Conservation (phyloP, 2,888 invertebrate genomes). For the Ceraclea dissimilis region DNA sequence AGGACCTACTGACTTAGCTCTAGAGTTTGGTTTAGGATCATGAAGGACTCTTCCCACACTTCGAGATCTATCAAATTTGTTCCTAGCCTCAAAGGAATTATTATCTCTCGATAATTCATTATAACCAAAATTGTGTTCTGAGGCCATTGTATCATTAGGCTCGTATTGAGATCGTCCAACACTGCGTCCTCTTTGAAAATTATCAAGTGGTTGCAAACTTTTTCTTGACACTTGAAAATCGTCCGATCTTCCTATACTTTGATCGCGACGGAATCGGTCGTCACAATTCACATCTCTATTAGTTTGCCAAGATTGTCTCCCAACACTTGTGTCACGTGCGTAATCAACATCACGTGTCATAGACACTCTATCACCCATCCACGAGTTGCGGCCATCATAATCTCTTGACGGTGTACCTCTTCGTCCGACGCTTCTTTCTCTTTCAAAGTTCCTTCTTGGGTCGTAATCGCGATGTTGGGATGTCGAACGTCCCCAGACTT, state of each 20-base stretch:
- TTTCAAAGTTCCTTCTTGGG: not conserved
- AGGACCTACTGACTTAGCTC: not conserved
- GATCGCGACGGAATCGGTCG: not conserved
- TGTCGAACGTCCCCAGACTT: not conserved
- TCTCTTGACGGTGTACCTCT: not conserved
- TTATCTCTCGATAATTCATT: not conserved
- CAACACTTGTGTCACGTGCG: conserved; percentile 1
- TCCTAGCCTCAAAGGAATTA: not conserved
- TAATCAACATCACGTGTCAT: not conserved
- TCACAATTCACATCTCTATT: not conserved
- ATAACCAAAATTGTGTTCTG: not conserved
- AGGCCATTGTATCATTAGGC: not conserved
- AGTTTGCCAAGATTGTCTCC: not conserved
- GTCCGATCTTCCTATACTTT: not conserved
- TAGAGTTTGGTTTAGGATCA: not conserved
- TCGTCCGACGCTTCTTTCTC: not conserved
- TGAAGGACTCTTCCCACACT: not conserved
- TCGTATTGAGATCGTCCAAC: conserved; percentile 3
- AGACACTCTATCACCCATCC: not conserved
- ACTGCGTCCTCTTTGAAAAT: conserved; percentile 8
- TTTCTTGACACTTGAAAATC: too few species aligned
- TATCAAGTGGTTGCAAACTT: not conserved
- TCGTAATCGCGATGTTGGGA: not conserved
- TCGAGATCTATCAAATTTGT: not conserved
- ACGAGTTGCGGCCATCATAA: not conserved